Base-by-base conservation (phyloP, 2,797 vertebrate genomes). In the Podarcis lilfordi region DNA sequence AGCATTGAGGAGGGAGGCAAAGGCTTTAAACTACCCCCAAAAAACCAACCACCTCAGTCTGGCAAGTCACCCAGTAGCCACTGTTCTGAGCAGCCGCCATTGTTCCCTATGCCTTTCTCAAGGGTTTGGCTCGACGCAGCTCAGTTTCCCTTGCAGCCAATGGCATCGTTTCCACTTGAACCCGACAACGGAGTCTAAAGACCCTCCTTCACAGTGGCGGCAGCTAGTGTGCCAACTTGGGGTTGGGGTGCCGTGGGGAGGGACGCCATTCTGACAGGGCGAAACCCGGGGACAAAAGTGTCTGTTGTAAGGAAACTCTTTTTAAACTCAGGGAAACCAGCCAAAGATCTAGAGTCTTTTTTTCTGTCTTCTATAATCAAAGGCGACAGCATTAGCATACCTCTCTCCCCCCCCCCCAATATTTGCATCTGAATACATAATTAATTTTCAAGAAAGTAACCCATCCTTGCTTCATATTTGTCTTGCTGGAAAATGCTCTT, bases 361-460 rank as follows among this genome's bases (percentile, higher is more conserved):
- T 50, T 27, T 69, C 68, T 69, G 23, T n/a, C 29, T 71, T 35
- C 35, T 40, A 9, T 64, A 71, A 80, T 84, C 87, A 84, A 80
- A 88, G 68, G 50, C 25, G 35, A 32, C 13, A 4, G 8, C 10
- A 80, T 74, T 89, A 35, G 66, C 87, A 80, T 85, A 64, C 32
- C 4, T 25, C 8, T 8, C 40, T 40, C 40, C 43, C 3, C 32
- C 43, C 64, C 74, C 61, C 15, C 84, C 35, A 80, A 80, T 64
- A 85, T 89, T 85, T 85, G 82, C 82, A 88, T 84, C 76, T 88
- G 82, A 85, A 85, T 88, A 45, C 82, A 74, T 85, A 74, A 85
- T 84, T 79, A 80, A 88, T 80, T 80, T 84, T 27, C 17, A 40
- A 61, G 50, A 80, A 84, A 88, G 82, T 84, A 79, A 80, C 75